A percentile compares a stretch with the other conserved stretches of the same genome.
Evolutionary conservation across 1,140 invertebrate species (phyloP).

Genomic region (Hyposmocoma kahamanoa): DNA sequence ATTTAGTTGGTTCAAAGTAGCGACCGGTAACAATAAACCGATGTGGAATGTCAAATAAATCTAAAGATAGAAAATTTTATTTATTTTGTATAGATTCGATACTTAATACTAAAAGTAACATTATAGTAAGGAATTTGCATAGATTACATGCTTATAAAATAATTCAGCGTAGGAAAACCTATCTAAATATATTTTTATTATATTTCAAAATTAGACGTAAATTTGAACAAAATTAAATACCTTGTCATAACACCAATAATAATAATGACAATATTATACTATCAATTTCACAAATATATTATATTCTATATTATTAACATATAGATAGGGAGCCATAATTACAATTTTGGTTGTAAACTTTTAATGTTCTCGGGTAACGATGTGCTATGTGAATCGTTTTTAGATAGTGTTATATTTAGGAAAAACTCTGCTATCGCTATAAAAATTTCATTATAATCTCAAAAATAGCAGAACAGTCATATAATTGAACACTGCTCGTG

Average conservation of each 20-base stretch:
- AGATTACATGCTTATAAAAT: too few relatives aligned
- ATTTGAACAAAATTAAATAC: background rate
- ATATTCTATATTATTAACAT: too few relatives aligned
- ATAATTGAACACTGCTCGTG: conserved; percentile 49
- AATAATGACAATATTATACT: background rate
- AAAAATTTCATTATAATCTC: conserved; percentile 69
- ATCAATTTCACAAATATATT: background rate
- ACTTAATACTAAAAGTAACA: background rate
- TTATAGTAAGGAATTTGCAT: background rate
- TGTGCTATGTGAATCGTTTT: too few relatives aligned
- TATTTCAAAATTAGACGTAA: background rate
- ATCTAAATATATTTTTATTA: too few relatives aligned
- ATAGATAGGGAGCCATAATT: too few relatives aligned
- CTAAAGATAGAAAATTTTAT: background rate
- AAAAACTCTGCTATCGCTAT: conserved; percentile 31
- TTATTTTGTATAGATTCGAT: background rate
- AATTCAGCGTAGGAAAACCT: too few relatives aligned
- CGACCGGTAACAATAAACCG: conserved; percentile 54
- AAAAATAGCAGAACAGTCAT: conserved; percentile 59
- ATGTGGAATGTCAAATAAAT: conserved; percentile 8
- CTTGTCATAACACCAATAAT: background rate
- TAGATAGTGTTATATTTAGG: background rate
- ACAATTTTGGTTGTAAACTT: too few relatives aligned
- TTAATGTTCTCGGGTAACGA: too few relatives aligned
- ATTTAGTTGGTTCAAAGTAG: conserved; percentile 64